A percentile compares a stretch with the other conserved stretches of the same genome.
Evolutionary conservation across 2,113 vertebrate species (phyloP).

Genomic region (Meleagris gallopavo): DNA sequence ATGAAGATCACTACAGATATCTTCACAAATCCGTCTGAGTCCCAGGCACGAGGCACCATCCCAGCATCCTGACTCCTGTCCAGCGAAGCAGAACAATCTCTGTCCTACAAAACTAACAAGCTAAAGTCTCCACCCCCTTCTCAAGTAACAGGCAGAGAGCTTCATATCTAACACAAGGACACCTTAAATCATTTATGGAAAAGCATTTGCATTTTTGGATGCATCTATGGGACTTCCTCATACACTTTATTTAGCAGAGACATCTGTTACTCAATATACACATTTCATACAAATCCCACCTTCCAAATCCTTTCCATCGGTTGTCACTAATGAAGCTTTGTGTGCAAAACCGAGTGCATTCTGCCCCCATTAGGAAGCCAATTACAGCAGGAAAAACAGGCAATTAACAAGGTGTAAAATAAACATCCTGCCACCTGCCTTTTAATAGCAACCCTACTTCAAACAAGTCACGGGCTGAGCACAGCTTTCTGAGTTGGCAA

Average conservation of each 20-base stretch:
- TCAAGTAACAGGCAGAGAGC: neutral
- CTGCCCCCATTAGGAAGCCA: slow-evolving; percentile 66
- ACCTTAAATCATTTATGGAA: neutral
- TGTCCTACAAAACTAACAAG: neutral
- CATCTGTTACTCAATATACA: slow-evolving; percentile 39
- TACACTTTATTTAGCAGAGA: slow-evolving; percentile 22
- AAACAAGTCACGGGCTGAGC: slow-evolving; percentile 57
- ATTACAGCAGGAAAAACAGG: slow-evolving; percentile 69
- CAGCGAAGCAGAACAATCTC: neutral
- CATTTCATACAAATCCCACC: slow-evolving; percentile 36
- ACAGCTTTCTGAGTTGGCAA: slow-evolving; percentile 66
- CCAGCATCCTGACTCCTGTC: neutral
- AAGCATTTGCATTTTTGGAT: slow-evolving; percentile 19
- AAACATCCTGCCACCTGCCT: slow-evolving; percentile 74
- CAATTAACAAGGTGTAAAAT: slow-evolving; percentile 78
- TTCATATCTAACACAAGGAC: neutral
- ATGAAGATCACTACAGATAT: neutral
- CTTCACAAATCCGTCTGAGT: neutral
- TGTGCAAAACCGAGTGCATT: slow-evolving; percentile 53
- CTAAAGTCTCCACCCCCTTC: neutral
- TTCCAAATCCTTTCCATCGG: slow-evolving; percentile 46
- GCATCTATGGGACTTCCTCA: neutral
- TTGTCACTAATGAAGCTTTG: slow-evolving; percentile 53
- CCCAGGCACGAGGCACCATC: neutral
- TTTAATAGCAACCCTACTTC: slow-evolving; percentile 60